phyloP scores from a whole-genome alignment of 53 echinoderm and acorn worm species.

The Echinometra lucunter region DNA sequence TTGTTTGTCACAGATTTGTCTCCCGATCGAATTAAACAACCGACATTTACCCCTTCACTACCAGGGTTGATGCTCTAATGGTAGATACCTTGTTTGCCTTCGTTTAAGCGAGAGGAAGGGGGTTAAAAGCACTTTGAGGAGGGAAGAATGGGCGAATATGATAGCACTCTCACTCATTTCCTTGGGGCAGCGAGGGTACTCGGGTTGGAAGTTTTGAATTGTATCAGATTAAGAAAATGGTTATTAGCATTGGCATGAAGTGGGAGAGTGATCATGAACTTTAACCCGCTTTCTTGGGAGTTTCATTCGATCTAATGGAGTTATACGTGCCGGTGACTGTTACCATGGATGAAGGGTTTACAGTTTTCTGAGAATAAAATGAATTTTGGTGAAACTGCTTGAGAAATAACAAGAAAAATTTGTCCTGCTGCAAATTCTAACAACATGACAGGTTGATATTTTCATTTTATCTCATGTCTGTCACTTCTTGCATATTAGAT shows the following conservation, averaged over 20 bases:
- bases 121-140: slow-evolving; percentile 42
- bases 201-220: slow-evolving; percentile 42
- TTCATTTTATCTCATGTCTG: not conserved
- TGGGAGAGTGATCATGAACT: slow-evolving; percentile 27
- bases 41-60: not conserved
- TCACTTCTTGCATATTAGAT: not conserved
- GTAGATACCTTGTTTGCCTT: not conserved
- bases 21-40: slow-evolving; percentile 9
- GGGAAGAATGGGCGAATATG: slow-evolving; percentile 14
- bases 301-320: not conserved
- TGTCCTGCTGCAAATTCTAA: not conserved
- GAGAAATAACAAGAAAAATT: not conserved
- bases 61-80: not conserved
- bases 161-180: slow-evolving; percentile 13
- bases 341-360: not conserved
- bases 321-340: not conserved
- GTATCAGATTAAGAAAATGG: slow-evolving; percentile 44
- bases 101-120: not conserved
- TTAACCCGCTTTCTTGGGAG: slow-evolving; percentile 6
- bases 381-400: not conserved
- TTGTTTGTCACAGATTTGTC: slow-evolving; percentile 35
- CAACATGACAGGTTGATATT: not conserved
- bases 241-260: slow-evolving; percentile 35
- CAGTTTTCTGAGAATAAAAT: not conserved
- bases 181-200: slow-evolving; percentile 42